A percentile compares a stretch with the other conserved stretches of the same genome.
phyloP scores from a whole-genome alignment of 2,113 vertebrate species.

The Tiliqua scincoides region DNA sequence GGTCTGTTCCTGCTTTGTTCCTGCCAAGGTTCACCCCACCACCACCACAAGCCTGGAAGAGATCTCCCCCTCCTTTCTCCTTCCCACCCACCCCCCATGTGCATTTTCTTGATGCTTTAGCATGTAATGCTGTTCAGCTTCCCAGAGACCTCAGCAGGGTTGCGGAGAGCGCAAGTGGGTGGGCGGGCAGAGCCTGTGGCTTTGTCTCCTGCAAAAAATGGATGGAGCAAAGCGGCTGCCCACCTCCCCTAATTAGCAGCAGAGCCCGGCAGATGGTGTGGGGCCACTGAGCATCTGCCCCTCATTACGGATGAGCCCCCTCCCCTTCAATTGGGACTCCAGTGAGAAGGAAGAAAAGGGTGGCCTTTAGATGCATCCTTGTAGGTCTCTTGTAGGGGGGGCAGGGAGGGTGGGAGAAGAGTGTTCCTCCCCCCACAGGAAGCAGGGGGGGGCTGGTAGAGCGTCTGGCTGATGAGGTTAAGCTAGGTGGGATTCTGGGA shows the following conservation, averaged over 20 bases:
- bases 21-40: neutral
- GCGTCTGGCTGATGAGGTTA: neutral
- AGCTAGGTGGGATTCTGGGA: too few relatives aligned
- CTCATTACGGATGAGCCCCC: neutral
- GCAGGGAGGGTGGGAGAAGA: too few relatives aligned
- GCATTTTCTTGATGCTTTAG: neutral
- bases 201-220: neutral
- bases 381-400: neutral
- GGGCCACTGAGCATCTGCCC: neutral
- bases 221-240: neutral
- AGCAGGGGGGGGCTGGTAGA: neutral
- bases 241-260: neutral
- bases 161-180: neutral
- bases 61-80: neutral
- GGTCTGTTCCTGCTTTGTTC: neutral
- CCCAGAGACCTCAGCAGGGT: neutral
- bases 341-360: neutral
- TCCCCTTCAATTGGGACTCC: neutral
- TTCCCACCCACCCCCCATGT: rapidly evolving
- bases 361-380: neutral
- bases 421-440: neutral
- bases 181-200: neutral
- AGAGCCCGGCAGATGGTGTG: neutral
- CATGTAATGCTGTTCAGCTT: neutral
- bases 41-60: neutral